A percentile compares a stretch with the other conserved stretches of the same genome.
phyloP scores from a whole-genome alignment of 1,140 invertebrate genomes.

The Sinonovacula constricta region DNA sequence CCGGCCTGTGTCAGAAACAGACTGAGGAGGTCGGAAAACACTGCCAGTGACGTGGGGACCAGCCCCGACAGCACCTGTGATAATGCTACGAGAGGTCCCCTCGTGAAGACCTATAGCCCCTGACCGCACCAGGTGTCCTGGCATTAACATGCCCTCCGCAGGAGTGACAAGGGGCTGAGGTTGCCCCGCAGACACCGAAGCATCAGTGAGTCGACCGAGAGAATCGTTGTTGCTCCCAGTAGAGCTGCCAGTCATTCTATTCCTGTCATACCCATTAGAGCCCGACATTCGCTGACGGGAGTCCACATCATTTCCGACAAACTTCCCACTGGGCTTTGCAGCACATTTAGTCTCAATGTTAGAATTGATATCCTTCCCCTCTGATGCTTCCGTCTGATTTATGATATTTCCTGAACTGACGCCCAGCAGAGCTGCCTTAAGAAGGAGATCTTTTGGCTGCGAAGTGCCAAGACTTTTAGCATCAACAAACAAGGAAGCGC shows the following conservation, averaged over 20 bases:
- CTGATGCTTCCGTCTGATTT: not conserved
- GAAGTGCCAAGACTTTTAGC: not conserved
- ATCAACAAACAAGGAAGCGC: not conserved
- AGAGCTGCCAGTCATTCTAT: slow-evolving; percentile 62
- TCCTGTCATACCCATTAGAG: slow-evolving; percentile 55
- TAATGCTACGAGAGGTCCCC: slow-evolving; percentile 27
- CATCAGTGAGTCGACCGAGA: slow-evolving; percentile 52
- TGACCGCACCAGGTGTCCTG: slow-evolving; percentile 24
- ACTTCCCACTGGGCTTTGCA: slow-evolving; percentile 17
- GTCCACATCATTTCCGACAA: slow-evolving; percentile 51
- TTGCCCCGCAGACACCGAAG: slow-evolving; percentile 44
- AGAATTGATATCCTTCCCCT: slow-evolving; percentile 41
- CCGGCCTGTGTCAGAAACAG: slow-evolving; percentile 55
- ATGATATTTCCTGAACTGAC: not conserved
- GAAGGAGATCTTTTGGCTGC: not conserved
- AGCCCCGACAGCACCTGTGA: slow-evolving; percentile 56
- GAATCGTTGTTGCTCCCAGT: slow-evolving; percentile 42
- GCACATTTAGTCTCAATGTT: slow-evolving; percentile 49
- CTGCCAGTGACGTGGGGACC: slow-evolving; percentile 51
- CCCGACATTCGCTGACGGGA: slow-evolving; percentile 47
- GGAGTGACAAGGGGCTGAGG: slow-evolving; percentile 48
- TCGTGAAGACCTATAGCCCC: slow-evolving; percentile 38
- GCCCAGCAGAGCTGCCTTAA: slow-evolving; percentile 39
- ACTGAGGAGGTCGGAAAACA: slow-evolving; percentile 62
- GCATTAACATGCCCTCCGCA: slow-evolving; percentile 44